Base-by-base conservation (phyloP, 2,113 vertebrate species). In the Sphyrna mokarran region DNA sequence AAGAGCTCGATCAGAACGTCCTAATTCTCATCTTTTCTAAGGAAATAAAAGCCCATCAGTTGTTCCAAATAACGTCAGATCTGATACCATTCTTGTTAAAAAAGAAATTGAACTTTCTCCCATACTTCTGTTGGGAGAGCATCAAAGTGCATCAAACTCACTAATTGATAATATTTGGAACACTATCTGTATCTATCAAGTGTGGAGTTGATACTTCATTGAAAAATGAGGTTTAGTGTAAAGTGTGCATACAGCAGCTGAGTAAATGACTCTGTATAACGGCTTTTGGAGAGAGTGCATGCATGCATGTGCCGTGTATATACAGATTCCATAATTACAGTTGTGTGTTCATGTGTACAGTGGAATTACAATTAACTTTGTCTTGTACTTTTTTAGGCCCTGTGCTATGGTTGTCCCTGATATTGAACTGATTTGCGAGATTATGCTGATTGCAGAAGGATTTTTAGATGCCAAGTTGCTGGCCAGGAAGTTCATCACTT, bases 331-430 rank as follows among this genome's bases (percentile, higher is more conserved):
- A 43, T 83, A 22, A 37, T 40, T 80, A 20, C 18, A 40, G 37
- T 83, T 83, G 80, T 20, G 33, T 80, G 37, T 83, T 33, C 33
- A 54, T 54, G 4, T 61, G 58, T 58, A n/a, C 13, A 61, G 54
- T 61, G 48, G 37, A 94, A 1, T 69, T 69, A 66, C 58, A 69
- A 37, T 94, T 3, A 43, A 26, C 23, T 43, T 86, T 69, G 22
- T 43, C n/a, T 43, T 22, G 18, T 14, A 66, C 66, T 63, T 95
- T 78, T 96, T 76, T 93, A 98, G 98, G 96, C 98, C 97, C 33
- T 98, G 98, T 97, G 98, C 98, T 76, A 97, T 98, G 98, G 98
- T 97, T 96, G 97, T 98, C 96, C 98, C 98, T 48, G 98, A 98
- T 96, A 96, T 96, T 33, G 97, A 98, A 96, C 97, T 98, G 48